These are phyloP conservation scores for Girardia tigrina DNA, from an alignment of 2,888 invertebrate species.

Conservation along the genomic window DNA sequence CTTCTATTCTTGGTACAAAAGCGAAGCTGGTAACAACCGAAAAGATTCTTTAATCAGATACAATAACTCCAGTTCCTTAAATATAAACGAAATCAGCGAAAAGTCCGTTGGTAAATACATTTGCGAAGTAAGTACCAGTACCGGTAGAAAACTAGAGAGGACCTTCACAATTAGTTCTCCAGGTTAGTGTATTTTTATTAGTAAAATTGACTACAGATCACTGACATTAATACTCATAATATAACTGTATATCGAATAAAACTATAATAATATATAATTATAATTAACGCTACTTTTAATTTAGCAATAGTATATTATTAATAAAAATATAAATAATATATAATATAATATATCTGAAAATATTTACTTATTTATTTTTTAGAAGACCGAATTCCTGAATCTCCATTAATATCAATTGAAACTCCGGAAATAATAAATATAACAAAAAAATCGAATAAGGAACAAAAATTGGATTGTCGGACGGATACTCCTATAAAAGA, in stretches of 20 bases:
- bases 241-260: too few relatives aligned
- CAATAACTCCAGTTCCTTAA: background rate
- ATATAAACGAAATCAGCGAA: background rate
- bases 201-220: too few relatives aligned
- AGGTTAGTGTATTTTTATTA: too few relatives aligned
- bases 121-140: background rate
- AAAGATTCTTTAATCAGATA: background rate
- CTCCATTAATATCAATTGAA: background rate
- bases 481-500: background rate
- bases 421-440: background rate
- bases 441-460: background rate
- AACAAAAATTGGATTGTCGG: background rate
- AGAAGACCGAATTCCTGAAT: background rate
- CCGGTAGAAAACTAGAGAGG: background rate
- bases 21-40: background rate
- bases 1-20: background rate
- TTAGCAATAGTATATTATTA: background rate
- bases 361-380: too few relatives aligned
- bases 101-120: background rate
- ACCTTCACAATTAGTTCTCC: background rate
- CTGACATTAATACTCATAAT: too few relatives aligned
- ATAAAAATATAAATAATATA: too few relatives aligned
- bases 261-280: background rate
- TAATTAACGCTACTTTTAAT: background rate
- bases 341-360: background rate